Evolutionary conservation across 37 sponge, comb jelly and placozoan species (phyloP), one percentile per base, ranked within the genome.

Genomic region (Lycopodina hypogea): DNA sequence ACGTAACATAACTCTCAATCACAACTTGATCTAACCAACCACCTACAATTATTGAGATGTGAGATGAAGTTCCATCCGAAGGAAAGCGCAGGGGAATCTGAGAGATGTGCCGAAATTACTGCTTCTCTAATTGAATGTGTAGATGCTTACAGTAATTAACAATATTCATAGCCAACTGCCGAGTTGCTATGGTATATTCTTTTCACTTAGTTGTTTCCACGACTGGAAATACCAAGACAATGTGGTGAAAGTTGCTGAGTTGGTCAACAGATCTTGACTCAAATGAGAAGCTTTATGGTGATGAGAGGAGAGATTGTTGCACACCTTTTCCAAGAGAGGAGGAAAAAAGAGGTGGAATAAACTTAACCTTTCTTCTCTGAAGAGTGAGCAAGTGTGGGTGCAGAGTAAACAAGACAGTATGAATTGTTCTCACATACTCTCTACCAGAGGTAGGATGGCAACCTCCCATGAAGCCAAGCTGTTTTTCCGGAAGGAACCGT

Each of bases 361-460:
- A 45, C 9, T 45, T 45, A 9, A 12, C 9, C 21, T 58, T 58
- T 14, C 59, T 58, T 58, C 18, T 58, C 6, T 14, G 21, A 58
- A 58, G 59, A 58, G 9, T 58, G 14, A 18, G 59, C 53, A 58
- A 24, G 14, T 58, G 59, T 24, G 26, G 53, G 11, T 52, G 59
- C 14, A 58, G 59, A 58, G 59, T 58, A 58, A 58, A 58, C 59
- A 58, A 19, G 59, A 58, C 59, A 58, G 18, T 58, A 18, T 58
- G 9, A 14, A 58, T 18, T 21, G 21, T 52, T 15, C 15, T 52
- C 15, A 52, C 15, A 14, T 58, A 58, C 59, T 14, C 59, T 58
- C 14, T 14, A 58, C 59, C 59, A 26, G 59, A 58, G 26, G 59
- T 58, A 14, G 14, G 59, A 58, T 58, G 59, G 59, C 59, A 58